Conservation (phyloP, 2,797 vertebrate species). For the Mormyrus proboscirostris region DNA sequence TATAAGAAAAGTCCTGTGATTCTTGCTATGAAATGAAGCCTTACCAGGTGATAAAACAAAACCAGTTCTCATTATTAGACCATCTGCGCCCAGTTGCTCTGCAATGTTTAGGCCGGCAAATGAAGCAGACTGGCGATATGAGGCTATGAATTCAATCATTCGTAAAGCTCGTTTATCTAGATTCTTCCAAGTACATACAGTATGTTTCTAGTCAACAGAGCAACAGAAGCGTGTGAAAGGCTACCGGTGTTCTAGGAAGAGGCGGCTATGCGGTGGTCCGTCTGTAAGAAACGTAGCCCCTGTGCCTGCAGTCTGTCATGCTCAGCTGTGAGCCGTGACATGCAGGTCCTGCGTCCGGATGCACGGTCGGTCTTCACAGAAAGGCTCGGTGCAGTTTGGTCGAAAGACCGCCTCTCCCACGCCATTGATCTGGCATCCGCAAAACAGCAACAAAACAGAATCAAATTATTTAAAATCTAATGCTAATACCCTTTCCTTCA, state of each 20-base stretch:
- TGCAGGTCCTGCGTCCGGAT: constrained; percentile 32
- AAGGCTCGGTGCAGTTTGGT: neutral
- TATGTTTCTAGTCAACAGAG: constrained; percentile 31
- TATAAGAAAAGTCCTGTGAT: neutral
- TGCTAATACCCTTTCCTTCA: neutral
- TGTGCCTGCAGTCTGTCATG: constrained; percentile 12
- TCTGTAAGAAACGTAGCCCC: neutral
- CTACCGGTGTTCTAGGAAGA: constrained; percentile 1
- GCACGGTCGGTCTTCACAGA: constrained; percentile 27
- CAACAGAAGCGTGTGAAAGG: constrained; percentile 10
- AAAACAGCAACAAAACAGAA: neutral
- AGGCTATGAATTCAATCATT: constrained; percentile 21
- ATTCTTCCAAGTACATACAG: constrained; percentile 30
- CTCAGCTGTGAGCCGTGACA: constrained; percentile 35
- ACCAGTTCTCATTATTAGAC: neutral
- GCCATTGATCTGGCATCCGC: neutral
- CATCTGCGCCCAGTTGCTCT: constrained; percentile 26
- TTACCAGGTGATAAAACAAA: constrained; percentile 12
- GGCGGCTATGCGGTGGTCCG: neutral
- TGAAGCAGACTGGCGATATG: constrained; percentile 15
- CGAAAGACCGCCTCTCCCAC: constrained; percentile 1
- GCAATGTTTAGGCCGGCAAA: constrained; percentile 27
- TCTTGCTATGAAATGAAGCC: neutral
- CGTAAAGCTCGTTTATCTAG: neutral
- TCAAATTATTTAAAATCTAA: neutral